Evolutionary conservation across 2,797 vertebrate species (phyloP), one percentile per base, ranked within the genome.

Genomic region (Coregonus sp.): DNA sequence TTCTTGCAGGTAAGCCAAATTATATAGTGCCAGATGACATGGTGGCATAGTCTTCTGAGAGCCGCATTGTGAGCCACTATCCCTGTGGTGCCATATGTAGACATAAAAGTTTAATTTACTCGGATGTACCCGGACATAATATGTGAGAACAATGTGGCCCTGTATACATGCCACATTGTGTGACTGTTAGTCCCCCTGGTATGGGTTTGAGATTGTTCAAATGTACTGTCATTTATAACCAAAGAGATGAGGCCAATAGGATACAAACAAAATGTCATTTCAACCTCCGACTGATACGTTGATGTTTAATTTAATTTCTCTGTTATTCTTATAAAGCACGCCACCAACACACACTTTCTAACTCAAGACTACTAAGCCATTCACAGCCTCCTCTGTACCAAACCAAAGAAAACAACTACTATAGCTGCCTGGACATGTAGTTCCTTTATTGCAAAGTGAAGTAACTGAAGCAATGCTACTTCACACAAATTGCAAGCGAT

Each of bases 81-180:
- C 84, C 84, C 82, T 63, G 18, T 56, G 65, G 70, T 80, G 77
- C 79, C 83, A 84, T 70, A 50, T 75, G 76, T 68, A 56, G 63
- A 59, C 31, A 68, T 86, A 59, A 84, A 89, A 79, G 77, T 85
- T 86, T 74, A 70, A 90, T 87, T 4, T 18, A 56, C 75, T 82
- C 81, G 78, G 81, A 80, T 82, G 59, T 80, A 74, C 68, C 63
- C 76, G 68, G 71, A 73, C n/a, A 56, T 56, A 74, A 74, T 56
- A n/a, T n/a, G 52, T n/a, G 18, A 59, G 16, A 59, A 75, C 69
- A 35, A 68, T 75, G n/a, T 67, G 18, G 73, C 29, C 25, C 3
- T 73, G 52, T 51, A 61, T 14, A 50, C 16, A 72, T 72, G 20
- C 74, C 69, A 37, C 20, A 69, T 73, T 63, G 74, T 31, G 67